Base-by-base conservation (phyloP, 2,797 vertebrate genomes). In the Phalloptychus januarius region DNA sequence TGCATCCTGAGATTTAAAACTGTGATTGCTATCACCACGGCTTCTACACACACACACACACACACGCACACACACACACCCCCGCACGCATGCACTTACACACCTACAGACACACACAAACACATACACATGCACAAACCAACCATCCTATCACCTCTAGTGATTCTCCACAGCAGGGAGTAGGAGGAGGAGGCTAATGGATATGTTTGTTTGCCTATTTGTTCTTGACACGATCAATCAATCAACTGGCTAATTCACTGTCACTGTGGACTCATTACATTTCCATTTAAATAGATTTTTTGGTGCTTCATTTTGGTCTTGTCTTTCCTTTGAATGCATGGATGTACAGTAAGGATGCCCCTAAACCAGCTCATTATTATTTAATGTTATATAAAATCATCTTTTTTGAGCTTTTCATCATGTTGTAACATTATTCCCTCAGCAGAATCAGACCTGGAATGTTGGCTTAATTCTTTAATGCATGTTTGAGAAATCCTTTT, bases 121-220 rank as follows among this genome's bases (percentile, higher is more conserved):
- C 44, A 45, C 44, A 45, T 52, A 80, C 78, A 76, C 52, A 71
- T 25, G 23, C 7, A 25, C 50, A 52, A 6, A 7, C 28, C 4
- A 28, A 58, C 56, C 11, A 79, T 15, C 31, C 33, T 71, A 74
- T 74, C 84, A 85, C 78, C 80, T 86, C 77, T 81, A 76, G 78
- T 90, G 91, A 93, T 94, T 87, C 85, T 92, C 78, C 78, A 84
- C 93, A 94, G 94, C 91, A 85, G 93, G 92, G 85, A 82, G 85
- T 87, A 86, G 80, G 90, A 78, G 82, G 73, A 91, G 86, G 84
- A 90, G 91, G 92, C 93, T 95, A 95, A 96, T 95, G 94, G 91
- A 92, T 91, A 93, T 95, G 95, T 96, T 96, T 98, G 96, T 96
- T 97, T 97, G 96, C 94, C 94, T 95, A 96, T 96, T 95, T 94